phyloP scores from a whole-genome alignment of 2,113 vertebrate species.

The Peromyscus californicus region DNA sequence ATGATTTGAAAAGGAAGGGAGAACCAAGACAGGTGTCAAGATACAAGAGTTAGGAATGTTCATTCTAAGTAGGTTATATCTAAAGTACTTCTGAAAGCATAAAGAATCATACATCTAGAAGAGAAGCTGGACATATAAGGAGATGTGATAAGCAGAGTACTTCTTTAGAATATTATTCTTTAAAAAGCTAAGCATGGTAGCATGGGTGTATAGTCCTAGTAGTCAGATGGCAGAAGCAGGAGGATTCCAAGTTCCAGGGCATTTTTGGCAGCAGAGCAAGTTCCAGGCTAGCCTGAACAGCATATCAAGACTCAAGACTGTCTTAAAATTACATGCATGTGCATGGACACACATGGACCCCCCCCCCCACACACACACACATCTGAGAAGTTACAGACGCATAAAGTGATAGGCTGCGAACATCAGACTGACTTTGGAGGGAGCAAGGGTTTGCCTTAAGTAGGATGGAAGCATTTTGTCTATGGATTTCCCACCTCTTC shows the following conservation, averaged over 20 bases:
- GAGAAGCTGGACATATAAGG: neutral
- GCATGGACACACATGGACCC: neutral
- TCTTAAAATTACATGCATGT: neutral
- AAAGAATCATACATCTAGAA: neutral
- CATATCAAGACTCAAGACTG: neutral
- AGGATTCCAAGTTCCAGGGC: neutral
- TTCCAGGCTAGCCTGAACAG: no score
- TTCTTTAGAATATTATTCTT: neutral
- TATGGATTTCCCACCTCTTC: constrained; percentile 6
- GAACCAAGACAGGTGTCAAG: constrained; percentile 34
- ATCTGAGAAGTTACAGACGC: neutral
- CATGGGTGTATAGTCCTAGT: neutral
- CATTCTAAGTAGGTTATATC: neutral
- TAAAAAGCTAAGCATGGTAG: neutral
- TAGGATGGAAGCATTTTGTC: neutral
- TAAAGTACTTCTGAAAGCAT: constrained; percentile 4
- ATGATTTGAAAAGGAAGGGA: neutral
- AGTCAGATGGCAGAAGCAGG: neutral
- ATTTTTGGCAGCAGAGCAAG: neutral
- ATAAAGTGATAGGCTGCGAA: neutral
- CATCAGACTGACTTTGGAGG: neutral
- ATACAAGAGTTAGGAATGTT: constrained; percentile 46
- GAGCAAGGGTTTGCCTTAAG: neutral
- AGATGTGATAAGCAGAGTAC: constrained; percentile 15
- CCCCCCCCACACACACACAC: no score